phyloP scores from a whole-genome alignment of 2,888 invertebrate species.

The Dendrolimus houi region DNA sequence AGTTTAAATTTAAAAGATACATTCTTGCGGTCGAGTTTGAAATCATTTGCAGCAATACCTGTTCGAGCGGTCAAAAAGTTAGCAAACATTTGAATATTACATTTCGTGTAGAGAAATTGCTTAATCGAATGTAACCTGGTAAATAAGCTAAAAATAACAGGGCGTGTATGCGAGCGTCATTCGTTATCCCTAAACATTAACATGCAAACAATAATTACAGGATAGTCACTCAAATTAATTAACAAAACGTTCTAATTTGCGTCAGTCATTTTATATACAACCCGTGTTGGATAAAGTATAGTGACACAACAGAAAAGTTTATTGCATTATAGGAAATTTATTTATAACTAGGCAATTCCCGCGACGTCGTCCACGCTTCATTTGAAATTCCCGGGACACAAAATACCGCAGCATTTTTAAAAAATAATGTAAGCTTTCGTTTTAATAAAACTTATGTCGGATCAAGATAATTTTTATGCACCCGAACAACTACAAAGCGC shows the following conservation, averaged over 20 bases:
- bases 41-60: conserved; percentile 1
- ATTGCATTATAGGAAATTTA: no score
- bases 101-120: not conserved
- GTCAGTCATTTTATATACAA: not conserved
- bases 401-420: no score
- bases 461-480: no score
- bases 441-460: no score
- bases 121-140: not conserved
- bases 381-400: no score
- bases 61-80: not conserved
- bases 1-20: not conserved
- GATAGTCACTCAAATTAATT: not conserved
- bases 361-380: no score
- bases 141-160: not conserved
- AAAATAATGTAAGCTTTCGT: no score
- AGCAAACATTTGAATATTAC: not conserved
- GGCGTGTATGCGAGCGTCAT: not conserved
- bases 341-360: no score
- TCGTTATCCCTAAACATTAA: not conserved
- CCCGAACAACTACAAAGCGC: no score
- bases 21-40: not conserved
- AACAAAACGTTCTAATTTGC: not conserved
- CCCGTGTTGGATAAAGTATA: no score
- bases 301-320: no score
- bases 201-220: not conserved